These are phyloP conservation scores for Hymenopus coronatus DNA, from an alignment of 2,888 invertebrate genomes.

Conservation along the genomic window DNA sequence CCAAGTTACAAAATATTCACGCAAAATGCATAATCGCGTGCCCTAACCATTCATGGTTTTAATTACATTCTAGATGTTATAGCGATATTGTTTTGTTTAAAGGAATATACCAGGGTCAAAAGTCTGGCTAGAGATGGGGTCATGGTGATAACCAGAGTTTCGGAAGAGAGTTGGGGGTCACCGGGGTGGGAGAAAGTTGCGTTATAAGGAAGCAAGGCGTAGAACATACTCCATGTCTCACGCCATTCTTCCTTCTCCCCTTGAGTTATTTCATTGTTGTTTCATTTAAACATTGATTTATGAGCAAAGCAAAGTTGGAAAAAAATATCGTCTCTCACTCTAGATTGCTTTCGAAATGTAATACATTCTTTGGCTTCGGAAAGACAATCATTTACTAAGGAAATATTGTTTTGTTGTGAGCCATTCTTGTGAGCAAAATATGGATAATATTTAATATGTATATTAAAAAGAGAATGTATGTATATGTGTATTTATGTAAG, in stretches of 20 bases:
- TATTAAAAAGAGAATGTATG: too few species aligned
- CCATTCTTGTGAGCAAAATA: too few species aligned
- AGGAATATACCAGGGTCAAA: background rate
- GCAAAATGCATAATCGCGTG: constrained; percentile 15
- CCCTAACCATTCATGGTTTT: background rate
- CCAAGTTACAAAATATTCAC: background rate
- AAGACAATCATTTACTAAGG: too few species aligned
- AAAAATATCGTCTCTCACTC: too few species aligned
- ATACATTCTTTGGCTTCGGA: too few species aligned
- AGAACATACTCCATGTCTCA: background rate
- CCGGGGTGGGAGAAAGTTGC: background rate
- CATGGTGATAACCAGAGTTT: background rate
- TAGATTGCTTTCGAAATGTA: too few species aligned
- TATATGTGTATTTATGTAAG: too few species aligned
- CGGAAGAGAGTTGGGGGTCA: background rate
- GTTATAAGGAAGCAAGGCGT: background rate
- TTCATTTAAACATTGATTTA: background rate
- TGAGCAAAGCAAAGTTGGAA: background rate
- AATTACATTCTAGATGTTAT: constrained; percentile 9
- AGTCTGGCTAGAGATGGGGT: background rate
- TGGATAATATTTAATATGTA: too few species aligned
- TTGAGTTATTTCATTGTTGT: background rate
- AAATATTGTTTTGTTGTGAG: too few species aligned
- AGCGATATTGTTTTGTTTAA: background rate
- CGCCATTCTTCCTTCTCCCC: background rate